phyloP scores from a whole-genome alignment of 2,113 vertebrate species.

The Podarcis cretensis region DNA sequence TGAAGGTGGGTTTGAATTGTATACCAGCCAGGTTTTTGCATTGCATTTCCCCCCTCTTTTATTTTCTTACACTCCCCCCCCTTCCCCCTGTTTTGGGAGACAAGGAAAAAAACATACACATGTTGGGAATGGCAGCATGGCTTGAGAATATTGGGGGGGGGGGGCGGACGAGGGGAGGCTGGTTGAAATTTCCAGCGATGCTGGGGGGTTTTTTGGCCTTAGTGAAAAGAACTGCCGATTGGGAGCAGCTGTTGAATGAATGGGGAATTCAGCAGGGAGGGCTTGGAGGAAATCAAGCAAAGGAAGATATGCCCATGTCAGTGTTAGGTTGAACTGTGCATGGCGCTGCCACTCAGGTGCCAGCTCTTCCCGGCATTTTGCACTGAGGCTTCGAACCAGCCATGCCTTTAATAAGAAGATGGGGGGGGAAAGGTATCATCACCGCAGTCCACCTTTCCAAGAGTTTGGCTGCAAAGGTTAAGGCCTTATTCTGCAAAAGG shows the following conservation, averaged over 20 bases:
- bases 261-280: conserved; percentile 16
- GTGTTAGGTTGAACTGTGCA: not conserved
- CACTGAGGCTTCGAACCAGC: not conserved
- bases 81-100: not conserved
- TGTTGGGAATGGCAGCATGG: conserved; percentile 23
- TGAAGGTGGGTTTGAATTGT: not conserved
- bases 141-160: not conserved
- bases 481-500: not conserved
- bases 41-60: not conserved
- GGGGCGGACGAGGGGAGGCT: not conserved
- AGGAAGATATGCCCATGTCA: not conserved
- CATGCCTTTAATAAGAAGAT: not conserved
- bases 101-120: conserved; percentile 1
- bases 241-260: conserved; percentile 37
- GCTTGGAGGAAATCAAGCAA: not conserved
- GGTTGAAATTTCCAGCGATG: conserved; percentile 5
- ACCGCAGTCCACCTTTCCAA: not conserved
- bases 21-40: not conserved
- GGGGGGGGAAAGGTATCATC: not conserved
- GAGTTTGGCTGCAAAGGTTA: not conserved
- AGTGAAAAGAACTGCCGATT: conserved; percentile 1
- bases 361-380: not conserved
- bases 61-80: too few species aligned
- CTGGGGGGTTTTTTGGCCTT: conserved; percentile 16
- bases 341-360: not conserved